A percentile compares a stretch with the other conserved stretches of the same genome.
phyloP scores from a whole-genome alignment of 2,888 invertebrate species.

The Orthosia incerta region DNA sequence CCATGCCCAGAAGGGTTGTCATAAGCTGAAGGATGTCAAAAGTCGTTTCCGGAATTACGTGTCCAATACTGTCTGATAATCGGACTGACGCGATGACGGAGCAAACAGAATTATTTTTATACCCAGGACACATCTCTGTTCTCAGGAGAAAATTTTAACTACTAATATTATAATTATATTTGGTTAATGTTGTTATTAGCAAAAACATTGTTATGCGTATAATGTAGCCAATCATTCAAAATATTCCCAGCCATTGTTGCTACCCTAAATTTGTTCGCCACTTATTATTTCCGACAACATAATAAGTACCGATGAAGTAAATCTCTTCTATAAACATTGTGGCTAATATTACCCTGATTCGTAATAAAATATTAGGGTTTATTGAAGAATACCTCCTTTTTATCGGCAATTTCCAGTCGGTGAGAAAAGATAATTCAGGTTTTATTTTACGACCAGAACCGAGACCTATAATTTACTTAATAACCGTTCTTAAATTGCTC shows the following conservation, averaged over 20 bases:
- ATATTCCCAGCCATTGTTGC: background rate
- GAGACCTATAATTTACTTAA: constrained; percentile 50
- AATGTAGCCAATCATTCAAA: background rate
- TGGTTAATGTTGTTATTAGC: too few species aligned
- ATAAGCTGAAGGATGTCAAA: too few species aligned
- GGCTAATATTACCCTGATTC: constrained; percentile 48
- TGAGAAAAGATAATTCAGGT: constrained; percentile 54
- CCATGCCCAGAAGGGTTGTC: too few species aligned
- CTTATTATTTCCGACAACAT: constrained; percentile 18
- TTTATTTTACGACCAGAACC: constrained; percentile 59
- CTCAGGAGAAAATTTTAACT: too few species aligned
- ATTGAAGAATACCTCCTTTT: constrained; percentile 52
- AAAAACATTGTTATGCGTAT: too few species aligned
- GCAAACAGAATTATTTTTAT: too few species aligned
- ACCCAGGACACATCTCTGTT: too few species aligned
- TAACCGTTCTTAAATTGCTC: constrained; percentile 43
- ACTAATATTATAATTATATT: too few species aligned
- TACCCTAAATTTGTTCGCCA: constrained; percentile 14
- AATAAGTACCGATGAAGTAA: constrained; percentile 36
- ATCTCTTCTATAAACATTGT: constrained; percentile 47
- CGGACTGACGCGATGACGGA: too few species aligned
- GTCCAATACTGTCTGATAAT: too few species aligned
- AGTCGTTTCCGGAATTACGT: too few species aligned
- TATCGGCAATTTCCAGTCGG: constrained; percentile 59
- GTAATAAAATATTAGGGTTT: constrained; percentile 59